Percentiles rank a stretch among this genome's conserved stretches.
phyloP scores from a whole-genome alignment of 64 coral and sea anemone species.

The Stichodactyla helianthus region DNA sequence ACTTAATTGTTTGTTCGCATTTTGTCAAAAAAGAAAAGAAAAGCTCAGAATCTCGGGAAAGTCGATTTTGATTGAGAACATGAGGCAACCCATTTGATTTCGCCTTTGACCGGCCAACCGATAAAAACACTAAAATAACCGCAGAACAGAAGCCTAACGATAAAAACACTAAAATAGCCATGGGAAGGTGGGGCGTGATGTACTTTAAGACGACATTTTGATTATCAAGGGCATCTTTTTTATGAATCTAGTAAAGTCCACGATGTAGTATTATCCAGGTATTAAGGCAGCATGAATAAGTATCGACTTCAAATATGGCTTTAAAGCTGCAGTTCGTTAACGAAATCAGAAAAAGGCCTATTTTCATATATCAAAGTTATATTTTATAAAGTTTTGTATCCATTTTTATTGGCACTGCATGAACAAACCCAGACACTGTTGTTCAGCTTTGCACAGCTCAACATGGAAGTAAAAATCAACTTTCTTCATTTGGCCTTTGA shows the following conservation, averaged over 20 bases:
- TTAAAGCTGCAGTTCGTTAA: background rate
- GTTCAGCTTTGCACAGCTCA: background rate
- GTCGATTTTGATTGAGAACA: background rate
- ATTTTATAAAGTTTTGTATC: background rate
- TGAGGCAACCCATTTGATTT: background rate
- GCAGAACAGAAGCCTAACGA: background rate
- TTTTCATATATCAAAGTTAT: no score
- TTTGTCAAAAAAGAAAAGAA: background rate
- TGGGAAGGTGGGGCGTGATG: background rate
- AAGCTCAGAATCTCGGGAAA: background rate
- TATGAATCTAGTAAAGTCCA: constrained; percentile 15
- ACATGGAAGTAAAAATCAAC: background rate
- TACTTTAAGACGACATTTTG: background rate
- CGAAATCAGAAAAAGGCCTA: no score
- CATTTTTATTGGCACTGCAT: background rate
- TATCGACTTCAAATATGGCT: background rate
- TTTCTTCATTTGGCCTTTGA: no score
- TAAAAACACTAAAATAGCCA: background rate
- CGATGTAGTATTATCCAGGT: background rate
- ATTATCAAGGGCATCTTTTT: constrained; percentile 9
- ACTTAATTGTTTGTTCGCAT: background rate
- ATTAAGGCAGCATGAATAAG: background rate
- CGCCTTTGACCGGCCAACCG: background rate
- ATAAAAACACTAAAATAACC: background rate
- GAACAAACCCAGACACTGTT: background rate